These are phyloP conservation scores for Glaucidium brasilianum DNA, from an alignment of 2,113 vertebrate genomes.

Conservation along the genomic window DNA sequence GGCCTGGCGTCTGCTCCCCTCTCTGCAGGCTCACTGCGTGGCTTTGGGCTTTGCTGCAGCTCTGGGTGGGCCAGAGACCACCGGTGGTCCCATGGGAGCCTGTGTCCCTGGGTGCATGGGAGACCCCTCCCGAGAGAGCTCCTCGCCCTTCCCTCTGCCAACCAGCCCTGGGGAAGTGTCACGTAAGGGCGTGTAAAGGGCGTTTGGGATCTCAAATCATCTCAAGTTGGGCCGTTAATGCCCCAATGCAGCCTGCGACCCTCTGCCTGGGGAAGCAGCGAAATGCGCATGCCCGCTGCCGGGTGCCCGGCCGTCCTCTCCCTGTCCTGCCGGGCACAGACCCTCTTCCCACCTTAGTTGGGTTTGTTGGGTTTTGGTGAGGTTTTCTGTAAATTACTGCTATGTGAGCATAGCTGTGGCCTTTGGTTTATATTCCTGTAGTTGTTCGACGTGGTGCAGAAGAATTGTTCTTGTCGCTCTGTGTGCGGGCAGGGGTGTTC, in stretches of 20 bases:
- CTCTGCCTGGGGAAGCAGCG: not conserved
- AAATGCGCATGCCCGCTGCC: accelerated
- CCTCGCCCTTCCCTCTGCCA: accelerated
- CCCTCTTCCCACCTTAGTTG: not conserved
- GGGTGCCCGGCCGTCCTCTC: not conserved
- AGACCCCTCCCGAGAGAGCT: not conserved
- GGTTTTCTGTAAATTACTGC: not conserved
- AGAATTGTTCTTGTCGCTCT: not conserved
- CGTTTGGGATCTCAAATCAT: not conserved
- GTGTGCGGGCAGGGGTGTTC: not conserved
- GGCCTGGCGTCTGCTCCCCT: not conserved
- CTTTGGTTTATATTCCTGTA: not conserved
- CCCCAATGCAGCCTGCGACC: accelerated
- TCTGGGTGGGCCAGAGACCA: not conserved
- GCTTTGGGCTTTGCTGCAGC: not conserved
- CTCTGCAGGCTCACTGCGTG: not conserved
- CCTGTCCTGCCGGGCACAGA: not conserved
- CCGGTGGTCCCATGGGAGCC: not conserved
- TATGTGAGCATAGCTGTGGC: not conserved
- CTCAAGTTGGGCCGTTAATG: accelerated
- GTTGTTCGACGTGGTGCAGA: not conserved
- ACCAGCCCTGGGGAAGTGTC: not conserved
- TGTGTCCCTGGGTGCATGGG: accelerated
- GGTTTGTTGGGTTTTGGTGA: not conserved
- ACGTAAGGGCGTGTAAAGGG: accelerated